A percentile compares a stretch with the other conserved stretches of the same genome.
These are phyloP conservation scores for Adelosebastes latens DNA, from an alignment of 2,797 vertebrate species.

Conservation along the genomic window DNA sequence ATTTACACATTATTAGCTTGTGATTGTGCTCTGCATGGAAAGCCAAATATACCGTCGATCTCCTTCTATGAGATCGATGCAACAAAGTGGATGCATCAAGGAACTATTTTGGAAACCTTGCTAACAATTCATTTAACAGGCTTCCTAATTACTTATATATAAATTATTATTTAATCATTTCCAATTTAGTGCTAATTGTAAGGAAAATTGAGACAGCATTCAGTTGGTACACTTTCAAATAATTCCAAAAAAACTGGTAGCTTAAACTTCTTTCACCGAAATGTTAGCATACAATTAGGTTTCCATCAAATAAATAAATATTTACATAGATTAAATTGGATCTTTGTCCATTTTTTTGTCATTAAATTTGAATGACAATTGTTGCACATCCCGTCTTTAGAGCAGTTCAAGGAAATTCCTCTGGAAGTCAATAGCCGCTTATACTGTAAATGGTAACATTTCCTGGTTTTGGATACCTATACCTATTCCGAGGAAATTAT, in stretches of 20 bases:
- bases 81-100: neutral
- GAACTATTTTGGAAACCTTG: neutral
- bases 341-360: neutral
- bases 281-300: neutral
- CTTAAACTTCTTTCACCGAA: neutral
- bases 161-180: too few relatives aligned
- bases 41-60: neutral
- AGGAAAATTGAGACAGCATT: neutral
- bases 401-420: neutral
- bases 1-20: neutral
- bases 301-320: neutral
- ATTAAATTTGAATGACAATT: neutral
- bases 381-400: neutral
- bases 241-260: neutral
- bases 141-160: neutral
- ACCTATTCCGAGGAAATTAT: neutral
- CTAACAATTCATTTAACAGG: neutral
- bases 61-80: neutral
- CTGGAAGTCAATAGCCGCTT: neutral
- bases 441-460: neutral
- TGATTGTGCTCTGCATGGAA: conserved; percentile 31
- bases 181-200: neutral
- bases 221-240: neutral
- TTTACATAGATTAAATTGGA: neutral
- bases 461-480: neutral